Conservation (phyloP, 2,113 vertebrate species). For the Centrocercus urophasianus region DNA sequence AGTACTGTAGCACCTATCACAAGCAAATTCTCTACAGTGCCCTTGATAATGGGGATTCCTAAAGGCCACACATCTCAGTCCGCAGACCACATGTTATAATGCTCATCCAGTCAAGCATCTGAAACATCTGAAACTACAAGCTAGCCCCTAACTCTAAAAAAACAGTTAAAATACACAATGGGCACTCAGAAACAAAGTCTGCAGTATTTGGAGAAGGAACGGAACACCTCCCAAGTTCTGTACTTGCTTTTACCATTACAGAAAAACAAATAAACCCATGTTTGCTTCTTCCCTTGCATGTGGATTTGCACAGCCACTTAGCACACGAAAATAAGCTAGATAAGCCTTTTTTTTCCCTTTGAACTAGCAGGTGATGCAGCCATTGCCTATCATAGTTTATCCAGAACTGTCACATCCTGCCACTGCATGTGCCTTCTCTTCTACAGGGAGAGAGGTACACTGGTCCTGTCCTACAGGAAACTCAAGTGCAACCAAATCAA, state of each 20-base stretch:
- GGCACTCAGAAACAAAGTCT: not conserved
- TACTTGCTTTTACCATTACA: not conserved
- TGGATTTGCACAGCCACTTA: not conserved
- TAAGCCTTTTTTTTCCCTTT: not conserved
- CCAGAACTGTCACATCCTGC: constrained; percentile 75
- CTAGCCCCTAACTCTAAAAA: not conserved
- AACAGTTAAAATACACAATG: not conserved
- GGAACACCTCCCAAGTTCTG: not conserved
- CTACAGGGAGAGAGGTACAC: too few species aligned
- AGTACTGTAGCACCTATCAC: constrained; percentile 46
- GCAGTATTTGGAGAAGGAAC: too few species aligned
- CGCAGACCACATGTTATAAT: not conserved
- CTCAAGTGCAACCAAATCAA: not conserved
- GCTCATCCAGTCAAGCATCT: not conserved
- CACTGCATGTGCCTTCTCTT: constrained; percentile 25
- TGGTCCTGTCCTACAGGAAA: not conserved
- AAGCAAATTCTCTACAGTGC: constrained; percentile 18
- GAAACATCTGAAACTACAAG: not conserved
- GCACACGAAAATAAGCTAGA: not conserved
- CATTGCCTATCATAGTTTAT: constrained; percentile 54
- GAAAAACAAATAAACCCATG: not conserved
- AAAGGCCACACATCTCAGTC: not conserved
- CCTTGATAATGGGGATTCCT: not conserved
- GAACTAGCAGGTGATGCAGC: constrained; percentile 18
- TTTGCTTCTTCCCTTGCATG: not conserved